Conservation (phyloP, 2,888 invertebrate genomes). For the Sminthurides aquaticus region DNA sequence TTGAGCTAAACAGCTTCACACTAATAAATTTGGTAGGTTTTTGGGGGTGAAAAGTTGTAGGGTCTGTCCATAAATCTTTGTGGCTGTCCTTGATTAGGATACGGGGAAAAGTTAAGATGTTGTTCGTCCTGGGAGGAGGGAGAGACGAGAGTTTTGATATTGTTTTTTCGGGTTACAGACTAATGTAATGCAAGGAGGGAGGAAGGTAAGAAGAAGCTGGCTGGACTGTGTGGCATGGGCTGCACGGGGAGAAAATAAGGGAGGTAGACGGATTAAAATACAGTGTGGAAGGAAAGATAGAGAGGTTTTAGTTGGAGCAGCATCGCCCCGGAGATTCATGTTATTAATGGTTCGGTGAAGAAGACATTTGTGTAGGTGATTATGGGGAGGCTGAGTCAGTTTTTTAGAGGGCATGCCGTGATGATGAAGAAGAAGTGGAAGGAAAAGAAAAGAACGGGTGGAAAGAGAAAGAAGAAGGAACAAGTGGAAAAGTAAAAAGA, state of each 20-base stretch:
- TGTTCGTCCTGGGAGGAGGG: not conserved
- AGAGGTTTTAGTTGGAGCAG: not conserved
- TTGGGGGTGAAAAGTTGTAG: conserved; percentile 30
- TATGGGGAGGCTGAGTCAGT: conserved; percentile 5
- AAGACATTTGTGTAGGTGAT: conserved; percentile 36
- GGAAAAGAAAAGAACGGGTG: not conserved
- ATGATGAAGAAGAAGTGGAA: not conserved
- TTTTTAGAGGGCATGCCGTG: conserved; percentile 1
- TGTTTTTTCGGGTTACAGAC: not conserved
- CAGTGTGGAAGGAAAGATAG: too few species aligned
- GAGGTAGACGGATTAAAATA: too few species aligned
- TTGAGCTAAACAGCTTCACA: conserved; percentile 42
- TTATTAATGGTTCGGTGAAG: conserved; percentile 43
- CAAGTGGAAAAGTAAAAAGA: not conserved
- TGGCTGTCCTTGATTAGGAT: conserved; percentile 25
- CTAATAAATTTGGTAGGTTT: conserved; percentile 39
- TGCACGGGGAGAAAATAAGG: too few species aligned
- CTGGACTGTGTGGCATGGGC: too few species aligned
- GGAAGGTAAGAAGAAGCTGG: not conserved
- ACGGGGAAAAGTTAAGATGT: not conserved
- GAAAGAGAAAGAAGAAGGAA: not conserved
- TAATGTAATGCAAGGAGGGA: not conserved
- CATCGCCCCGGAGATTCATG: not conserved
- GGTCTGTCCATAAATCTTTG: conserved; percentile 32
- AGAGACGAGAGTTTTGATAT: not conserved